These are phyloP conservation scores for Melipona bicolor DNA, from an alignment of 2,888 invertebrate species.

Conservation along the genomic window DNA sequence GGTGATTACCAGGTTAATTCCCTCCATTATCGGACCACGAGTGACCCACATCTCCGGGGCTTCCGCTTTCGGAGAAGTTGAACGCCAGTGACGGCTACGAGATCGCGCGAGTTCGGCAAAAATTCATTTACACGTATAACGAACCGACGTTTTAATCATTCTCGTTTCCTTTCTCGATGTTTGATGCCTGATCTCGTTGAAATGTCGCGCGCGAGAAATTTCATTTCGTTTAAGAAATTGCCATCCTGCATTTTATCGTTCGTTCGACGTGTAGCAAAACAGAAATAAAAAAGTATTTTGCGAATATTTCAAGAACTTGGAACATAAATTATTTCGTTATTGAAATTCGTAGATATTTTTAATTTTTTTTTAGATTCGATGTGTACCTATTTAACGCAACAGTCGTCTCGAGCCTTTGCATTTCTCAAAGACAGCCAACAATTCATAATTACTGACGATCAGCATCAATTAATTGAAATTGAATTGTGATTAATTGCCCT, in stretches of 20 bases:
- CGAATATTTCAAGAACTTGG: no score
- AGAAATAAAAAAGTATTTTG: no score
- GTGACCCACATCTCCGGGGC: constrained; percentile 66
- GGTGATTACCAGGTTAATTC: constrained; percentile 67
- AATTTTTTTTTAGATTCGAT: no score
- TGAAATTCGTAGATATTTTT: no score
- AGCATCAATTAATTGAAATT: background rate
- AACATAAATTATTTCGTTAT: no score
- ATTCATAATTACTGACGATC: background rate
- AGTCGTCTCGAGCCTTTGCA: background rate
- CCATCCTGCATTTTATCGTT: no score
- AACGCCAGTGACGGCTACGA: constrained; percentile 35
- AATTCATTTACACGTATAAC: background rate
- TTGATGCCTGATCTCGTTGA: no score
- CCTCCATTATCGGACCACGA: constrained; percentile 60
- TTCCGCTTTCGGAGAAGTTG: constrained; percentile 57
- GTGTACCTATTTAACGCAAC: background rate
- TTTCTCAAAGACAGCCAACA: background rate
- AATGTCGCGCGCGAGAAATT: no score
- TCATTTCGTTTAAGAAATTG: no score
- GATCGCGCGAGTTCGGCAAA: constrained; percentile 23
- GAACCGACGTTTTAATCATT: background rate
- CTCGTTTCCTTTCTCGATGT: no score
- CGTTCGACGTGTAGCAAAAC: no score
- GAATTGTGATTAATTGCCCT: background rate